Evolutionary conservation across 2,113 vertebrate species (phyloP), one percentile per base, ranked within the genome.

Genomic region (Gyps fulvus): DNA sequence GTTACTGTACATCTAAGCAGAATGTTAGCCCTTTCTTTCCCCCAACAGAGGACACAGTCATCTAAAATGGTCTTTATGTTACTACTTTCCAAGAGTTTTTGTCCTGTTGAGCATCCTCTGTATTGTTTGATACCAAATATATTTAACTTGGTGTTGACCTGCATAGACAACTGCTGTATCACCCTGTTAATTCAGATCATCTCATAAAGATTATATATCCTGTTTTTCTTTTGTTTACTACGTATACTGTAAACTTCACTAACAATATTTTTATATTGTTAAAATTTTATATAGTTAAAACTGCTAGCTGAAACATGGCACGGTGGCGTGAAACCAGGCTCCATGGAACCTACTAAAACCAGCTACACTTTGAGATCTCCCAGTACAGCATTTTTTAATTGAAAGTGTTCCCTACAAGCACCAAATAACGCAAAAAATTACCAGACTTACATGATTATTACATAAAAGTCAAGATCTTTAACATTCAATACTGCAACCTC

Each of bases 321-420:
- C 0, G 0, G 8, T 19, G 54, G 16, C 2, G 10, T 54, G 13
- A 69, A 91, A 85, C 40, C 8, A 47, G 10, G 4, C 21, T 63
- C 27, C 11, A 67, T 2, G 6, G 17, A 20, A 50, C 19, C 18
- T 76, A 43, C 13, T 38, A 25, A 43, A 69, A 29, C 2, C 14
- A 55, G 42, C 5, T 32, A 21, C 1, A 1, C 55, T 71, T 91
- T 74, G 34, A 63, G 20, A 74, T 50, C 13, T 59, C 27, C 23
- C 13, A 38, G 13, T 11, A 55, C 1, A 0, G 3, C 6, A 16
- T 65, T 65, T 85, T 83, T 62, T 0, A 65, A 63, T 2, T 58
- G 11, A 73, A 66, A 86, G 45, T 29, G 4, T 19, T 66, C 36
- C 13, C 36, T 40, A 32, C 9, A 70, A 66, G 34, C 13, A 79